Base-by-base conservation (phyloP, 2,888 invertebrate species). In the Eupeodes luniger region DNA sequence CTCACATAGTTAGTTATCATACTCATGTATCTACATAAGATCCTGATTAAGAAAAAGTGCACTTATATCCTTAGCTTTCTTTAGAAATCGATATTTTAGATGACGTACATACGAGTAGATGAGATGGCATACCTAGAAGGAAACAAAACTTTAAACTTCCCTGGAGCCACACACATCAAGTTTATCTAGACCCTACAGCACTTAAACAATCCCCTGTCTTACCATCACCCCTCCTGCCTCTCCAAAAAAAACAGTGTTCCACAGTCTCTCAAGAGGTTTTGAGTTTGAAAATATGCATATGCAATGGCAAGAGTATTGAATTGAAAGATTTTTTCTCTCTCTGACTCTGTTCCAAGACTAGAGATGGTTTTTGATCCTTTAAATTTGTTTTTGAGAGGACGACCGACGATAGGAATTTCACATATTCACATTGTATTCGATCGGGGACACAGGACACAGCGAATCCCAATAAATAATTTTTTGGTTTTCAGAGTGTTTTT, bases 401-500 rank as follows among this genome's bases (percentile, higher is more conserved):
- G 27, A 27, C 27, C 27, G 27, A 27, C 27, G 44, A 27, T 53
- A 51, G 12, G 47, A 44, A 64, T 7, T 44, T 44, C 44, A 72
- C 57, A 72, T 70, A n/a, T 44, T 44, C 44, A 72, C 57, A 72
- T 70, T 57, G 55, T 57, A 70, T 59, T 72, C 14, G 11, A 34
- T 34, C 11, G 59, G 47, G 72, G 40, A 40, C 40, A 40, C 40
- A 9, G 27, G 27, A 47, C 27, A 34, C 59, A 16, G 44, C 27
- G 57, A 72, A 72, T 59, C 59, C 47, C 72, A 27, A 72, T 72
- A 72, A 59, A 72, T 72, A 72, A 72, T 72, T 72, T 72, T 70
- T 40, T 53, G 47, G 64, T 66, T 66, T 44, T 14, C 12, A 44
- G 34, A n/a, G 40, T 55, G 44, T 55, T 44, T 19, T 70, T 5